Evolutionary conservation across 2,113 vertebrate genomes (phyloP), one percentile per base, ranked within the genome.

Genomic region (Syngnathus typhle): DNA sequence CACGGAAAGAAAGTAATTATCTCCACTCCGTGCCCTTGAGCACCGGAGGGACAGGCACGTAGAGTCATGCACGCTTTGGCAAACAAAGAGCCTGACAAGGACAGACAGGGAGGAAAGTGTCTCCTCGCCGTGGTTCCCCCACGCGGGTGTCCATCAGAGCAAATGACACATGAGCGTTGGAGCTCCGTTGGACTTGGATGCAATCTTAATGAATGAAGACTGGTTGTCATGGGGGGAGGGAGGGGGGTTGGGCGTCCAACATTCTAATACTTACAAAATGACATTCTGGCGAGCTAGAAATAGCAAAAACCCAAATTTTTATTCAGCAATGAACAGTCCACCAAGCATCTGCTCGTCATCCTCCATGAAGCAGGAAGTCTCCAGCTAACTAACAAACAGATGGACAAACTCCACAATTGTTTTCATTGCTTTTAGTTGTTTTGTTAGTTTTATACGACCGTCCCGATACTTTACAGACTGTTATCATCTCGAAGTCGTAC

Each of bases 141-240:
- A 51, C 75, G 85, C 58, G 77, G 72, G 52, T 74, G 77, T 83
- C 82, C 84, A 85, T 88, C 85, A 87, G 77, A 72, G 72, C 79
- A 80, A 85, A 87, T 88, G 81, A 86, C 78, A 82, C 74, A 85
- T 82, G 85, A 88, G 79, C 71, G 74, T 68, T 81, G 79, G 68
- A 70, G 72, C 75, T 78, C 60, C 41, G 60, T 75, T 67, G 44
- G 74, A 82, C 87, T 81, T 83, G 81, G 83, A 82, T 74, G 54
- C 39, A 55, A 72, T 82, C 78, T 75, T 82, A 82, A 86, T 79
- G 79, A 77, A 72, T 70, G 67, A 74, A 73, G 70, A 67, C 71
- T 73, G 77, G 70, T 72, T 65, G 68, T 67, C 70, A 39, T 39
- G 39, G 39, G 39, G 39, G 41, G 41, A 2, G 3, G 2, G 11